phyloP scores from a whole-genome alignment of 2,888 invertebrate genomes.

The Tillus elongatus region DNA sequence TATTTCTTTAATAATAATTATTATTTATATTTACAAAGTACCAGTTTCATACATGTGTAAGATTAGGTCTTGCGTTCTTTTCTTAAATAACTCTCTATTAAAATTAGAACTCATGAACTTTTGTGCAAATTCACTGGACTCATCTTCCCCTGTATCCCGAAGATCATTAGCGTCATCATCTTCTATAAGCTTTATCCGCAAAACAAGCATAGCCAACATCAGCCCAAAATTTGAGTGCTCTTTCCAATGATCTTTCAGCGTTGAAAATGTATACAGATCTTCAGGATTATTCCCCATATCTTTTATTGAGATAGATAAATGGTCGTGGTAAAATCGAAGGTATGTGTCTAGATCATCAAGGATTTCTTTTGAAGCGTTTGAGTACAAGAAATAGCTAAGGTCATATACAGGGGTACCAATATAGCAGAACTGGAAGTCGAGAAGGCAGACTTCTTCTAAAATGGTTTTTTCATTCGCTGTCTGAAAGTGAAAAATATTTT shows the following conservation, averaged over 20 bases:
- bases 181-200: background rate
- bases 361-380: background rate
- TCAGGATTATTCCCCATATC: background rate
- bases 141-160: background rate
- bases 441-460: background rate
- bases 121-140: too few species aligned
- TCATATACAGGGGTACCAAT: background rate
- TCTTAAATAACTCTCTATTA: background rate
- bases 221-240: background rate
- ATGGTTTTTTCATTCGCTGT: too few species aligned
- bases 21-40: too few species aligned
- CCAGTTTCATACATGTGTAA: conserved; percentile 1
- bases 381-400: background rate
- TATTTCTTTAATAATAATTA: too few species aligned
- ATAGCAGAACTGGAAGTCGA: background rate
- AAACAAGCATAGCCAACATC: background rate
- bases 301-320: background rate
- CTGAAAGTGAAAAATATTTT: background rate
- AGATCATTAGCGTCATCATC: background rate
- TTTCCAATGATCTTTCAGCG: background rate
- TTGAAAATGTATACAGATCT: background rate
- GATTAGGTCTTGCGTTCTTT: background rate
- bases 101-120: too few species aligned
- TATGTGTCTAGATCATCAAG: background rate
- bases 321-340: background rate